These are phyloP conservation scores for Acanthopagrus latus DNA, from an alignment of 2,797 vertebrate genomes.

Conservation along the genomic window DNA sequence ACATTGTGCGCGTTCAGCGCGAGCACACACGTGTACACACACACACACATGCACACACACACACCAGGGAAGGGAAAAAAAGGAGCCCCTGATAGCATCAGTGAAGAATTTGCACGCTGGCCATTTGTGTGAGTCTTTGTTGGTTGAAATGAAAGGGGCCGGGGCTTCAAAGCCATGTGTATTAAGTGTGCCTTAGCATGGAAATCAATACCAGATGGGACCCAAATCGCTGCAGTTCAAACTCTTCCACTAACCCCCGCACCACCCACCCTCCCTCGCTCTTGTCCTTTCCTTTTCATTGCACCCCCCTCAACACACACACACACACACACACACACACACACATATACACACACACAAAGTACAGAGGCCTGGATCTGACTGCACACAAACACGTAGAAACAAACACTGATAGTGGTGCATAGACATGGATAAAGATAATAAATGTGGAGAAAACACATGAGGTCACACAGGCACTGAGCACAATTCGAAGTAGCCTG, in stretches of 20 bases:
- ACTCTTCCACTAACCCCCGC: constrained; percentile 82
- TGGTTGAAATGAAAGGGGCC: constrained; percentile 93
- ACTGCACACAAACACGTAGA: constrained; percentile 34
- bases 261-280: constrained; percentile 58
- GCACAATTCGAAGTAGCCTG: not conserved
- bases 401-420: constrained; percentile 39
- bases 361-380: constrained; percentile 33
- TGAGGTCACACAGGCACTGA: constrained; percentile 8
- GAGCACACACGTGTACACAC: constrained; percentile 22
- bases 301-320: constrained; percentile 35
- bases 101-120: constrained; percentile 90
- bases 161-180: constrained; percentile 94
- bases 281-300: constrained; percentile 74
- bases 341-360: constrained; percentile 7
- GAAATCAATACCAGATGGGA: constrained; percentile 98
- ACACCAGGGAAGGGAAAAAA: constrained; percentile 58
- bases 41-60: constrained; percentile 24
- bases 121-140: constrained; percentile 92
- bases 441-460: constrained; percentile 2
- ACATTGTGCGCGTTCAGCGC: constrained; percentile 58
- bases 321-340: not conserved
- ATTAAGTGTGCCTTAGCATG: constrained; percentile 94
- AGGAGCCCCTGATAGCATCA: constrained; percentile 90
- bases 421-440: constrained; percentile 17
- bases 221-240: constrained; percentile 89